Evolutionary conservation across 2,888 invertebrate species (phyloP), one percentile per base, ranked within the genome.

Genomic region (Ametastegia equiseti): DNA sequence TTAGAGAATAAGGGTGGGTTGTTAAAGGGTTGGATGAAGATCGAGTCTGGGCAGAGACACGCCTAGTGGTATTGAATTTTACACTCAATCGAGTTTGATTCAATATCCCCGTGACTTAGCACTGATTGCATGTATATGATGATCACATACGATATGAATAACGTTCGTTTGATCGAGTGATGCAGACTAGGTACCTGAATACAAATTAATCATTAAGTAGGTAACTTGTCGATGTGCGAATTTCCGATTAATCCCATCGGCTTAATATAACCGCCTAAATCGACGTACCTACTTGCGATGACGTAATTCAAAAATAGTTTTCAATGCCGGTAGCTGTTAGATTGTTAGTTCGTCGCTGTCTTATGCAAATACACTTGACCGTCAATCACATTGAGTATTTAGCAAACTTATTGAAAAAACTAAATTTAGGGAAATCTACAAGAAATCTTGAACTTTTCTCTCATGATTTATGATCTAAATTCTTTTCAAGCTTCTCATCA

Each of bases 31-130:
- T 27, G 15, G n/a, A 30, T 27, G 47, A 47, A 71, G 45, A 27
- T n/a, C 11, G 47, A 13, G 45, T 71, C 71, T 71, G 30, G 71
- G 71, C 7, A 47, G 71, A 47, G 47, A 71, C 71, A 45, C 47
- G 15, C 27, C 23, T 47, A 45, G 23, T 23, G 71, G 71, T 71
- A 71, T 71, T 71, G 47, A 71, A 71, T 71, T 71, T 71, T 47
- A 47, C 71, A 47, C 13, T 30, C 71, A 45, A 71, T 71, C 71
- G 71, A 23, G 71, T 47, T n/a, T 30, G 11, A 71, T 47, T 19
- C 30, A 27, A 71, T 47, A 30, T 47, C 30, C n/a, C 11, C 45
- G 42, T 23, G 47, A 47, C 30, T 71, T 71, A 15, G 0, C 47
- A 5, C 45, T 11, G 15, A 71, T 45, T 47, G 30, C n/a, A 47